These are phyloP conservation scores for Melanotus villosus DNA, from an alignment of 2,888 invertebrate genomes.

Conservation along the genomic window DNA sequence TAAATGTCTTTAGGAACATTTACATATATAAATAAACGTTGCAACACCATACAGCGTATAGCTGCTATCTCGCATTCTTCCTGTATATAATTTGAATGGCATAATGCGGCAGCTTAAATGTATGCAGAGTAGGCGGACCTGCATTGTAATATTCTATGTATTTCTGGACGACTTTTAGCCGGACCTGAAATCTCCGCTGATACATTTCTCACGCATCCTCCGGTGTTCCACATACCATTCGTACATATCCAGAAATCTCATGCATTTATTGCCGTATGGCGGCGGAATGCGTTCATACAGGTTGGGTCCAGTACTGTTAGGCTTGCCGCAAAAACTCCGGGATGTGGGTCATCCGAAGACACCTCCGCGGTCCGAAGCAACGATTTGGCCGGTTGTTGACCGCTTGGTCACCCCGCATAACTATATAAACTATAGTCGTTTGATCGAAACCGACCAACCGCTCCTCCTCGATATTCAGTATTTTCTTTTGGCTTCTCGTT, in stretches of 20 bases:
- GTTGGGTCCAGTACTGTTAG: conserved; percentile 63
- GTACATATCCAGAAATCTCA: conserved; percentile 45
- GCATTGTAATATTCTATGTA: conserved; percentile 4
- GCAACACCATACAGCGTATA: no score
- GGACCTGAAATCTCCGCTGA: conserved; percentile 25
- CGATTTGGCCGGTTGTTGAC: conserved; percentile 67
- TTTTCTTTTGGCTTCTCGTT: conserved; percentile 31
- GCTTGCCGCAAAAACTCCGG: conserved; percentile 59
- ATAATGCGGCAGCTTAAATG: no score
- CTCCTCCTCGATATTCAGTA: conserved; percentile 39
- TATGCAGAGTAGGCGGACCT: conserved; percentile 19
- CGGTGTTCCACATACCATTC: conserved; percentile 41
- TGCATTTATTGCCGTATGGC: conserved; percentile 45
- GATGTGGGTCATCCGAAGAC: conserved; percentile 63
- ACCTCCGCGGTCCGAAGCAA: conserved; percentile 61
- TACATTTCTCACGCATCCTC: conserved; percentile 45
- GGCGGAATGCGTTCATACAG: conserved; percentile 56
- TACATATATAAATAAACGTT: no score
- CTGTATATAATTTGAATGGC: no score
- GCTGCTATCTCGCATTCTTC: no score
- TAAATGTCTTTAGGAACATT: background rate
- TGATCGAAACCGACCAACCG: conserved; percentile 59
- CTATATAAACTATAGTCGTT: conserved; percentile 56
- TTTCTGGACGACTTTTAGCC: conserved; percentile 18
- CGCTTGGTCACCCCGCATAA: conserved; percentile 62